Base-by-base conservation (phyloP, 2,888 invertebrate species). In the Quadriops clusia region DNA sequence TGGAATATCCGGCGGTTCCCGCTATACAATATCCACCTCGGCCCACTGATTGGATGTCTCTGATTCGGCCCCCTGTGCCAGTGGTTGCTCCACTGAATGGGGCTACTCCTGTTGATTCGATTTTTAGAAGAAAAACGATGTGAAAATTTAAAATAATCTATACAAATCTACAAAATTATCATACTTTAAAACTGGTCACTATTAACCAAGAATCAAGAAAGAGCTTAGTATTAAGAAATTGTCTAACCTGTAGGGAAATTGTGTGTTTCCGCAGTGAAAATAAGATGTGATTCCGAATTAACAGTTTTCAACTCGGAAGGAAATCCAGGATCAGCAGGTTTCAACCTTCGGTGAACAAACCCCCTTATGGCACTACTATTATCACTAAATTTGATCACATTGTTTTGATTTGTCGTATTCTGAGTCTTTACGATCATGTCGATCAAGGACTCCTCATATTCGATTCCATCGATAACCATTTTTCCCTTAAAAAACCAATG, bases 401-500 rank as follows among this genome's bases (percentile, higher is more conserved):
- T 97, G 58, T 97, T 97, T 11, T 70, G 62, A 63, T 95, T 94
- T 5, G 86, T 82, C 42, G 68, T 63, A 4, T 72, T 63, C 54
- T 95, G 93, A 0, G 97, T 97, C 23, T 79, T 77, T 50, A 86
- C 83, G 26, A 98, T 89, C 81, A 93, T 84, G 51, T 86, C 79
- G 47, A 98, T 84, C 7, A 98, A 65, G 0, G 91, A 87, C 50
- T 82, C 69, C n/a, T 77, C 65, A 41, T 78, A 64, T 50, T 79
- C 74, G 44, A 74, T 61, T 0, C 84, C 89, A 64, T 95, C 85
- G 26, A 94, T 67, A 27, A 86, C 60, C 65, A 93, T 76, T 51
- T 76, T 74, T 0, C 94, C 94, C 67, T 87, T 87, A 62, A 97
- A 97, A 65, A 97, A 97, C 97, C 97, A 97, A 67, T 98, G 97